Conservation (phyloP, 2,113 vertebrate species). For the Micromys minutus region DNA sequence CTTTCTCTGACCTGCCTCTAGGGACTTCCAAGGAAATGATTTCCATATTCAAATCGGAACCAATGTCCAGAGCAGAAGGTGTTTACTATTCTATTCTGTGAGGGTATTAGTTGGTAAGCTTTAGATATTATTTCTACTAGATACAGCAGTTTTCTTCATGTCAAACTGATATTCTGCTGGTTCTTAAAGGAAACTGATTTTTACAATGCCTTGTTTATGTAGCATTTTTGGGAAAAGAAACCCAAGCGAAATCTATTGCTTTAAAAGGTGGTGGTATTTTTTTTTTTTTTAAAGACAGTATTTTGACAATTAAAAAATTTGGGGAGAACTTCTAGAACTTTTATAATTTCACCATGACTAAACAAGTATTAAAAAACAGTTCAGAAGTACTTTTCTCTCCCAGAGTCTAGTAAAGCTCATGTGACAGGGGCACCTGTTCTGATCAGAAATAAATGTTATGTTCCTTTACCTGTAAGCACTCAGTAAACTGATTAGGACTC, state of each 20-base stretch:
- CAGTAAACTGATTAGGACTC: constrained; percentile 44
- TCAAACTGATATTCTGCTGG: constrained; percentile 58
- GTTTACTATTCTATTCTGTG: neutral
- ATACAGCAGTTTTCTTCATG: constrained; percentile 29
- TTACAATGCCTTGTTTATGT: constrained; percentile 56
- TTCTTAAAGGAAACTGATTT: constrained; percentile 61
- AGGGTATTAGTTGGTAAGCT: constrained; percentile 3
- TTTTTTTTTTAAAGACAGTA: neutral
- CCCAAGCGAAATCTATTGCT: constrained; percentile 65
- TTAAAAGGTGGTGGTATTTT: constrained; percentile 52
- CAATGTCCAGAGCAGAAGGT: constrained; percentile 9
- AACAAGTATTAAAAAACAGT: constrained; percentile 64
- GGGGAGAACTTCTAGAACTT: constrained; percentile 32
- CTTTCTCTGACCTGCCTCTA: constrained; percentile 67
- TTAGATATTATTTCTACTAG: constrained; percentile 21
- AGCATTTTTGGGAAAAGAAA: constrained; percentile 54
- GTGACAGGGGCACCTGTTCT: constrained; percentile 53
- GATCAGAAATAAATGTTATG: constrained; percentile 7
- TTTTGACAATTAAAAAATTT: constrained; percentile 17
- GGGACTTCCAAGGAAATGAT: constrained; percentile 50
- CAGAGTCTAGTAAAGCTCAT: constrained; percentile 72
- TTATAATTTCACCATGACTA: constrained; percentile 48
- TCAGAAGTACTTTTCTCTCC: constrained; percentile 53
- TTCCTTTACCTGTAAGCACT: constrained; percentile 61
- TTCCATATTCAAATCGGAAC: constrained; percentile 44